Evolutionary conservation across 2,888 invertebrate species (phyloP).

Genomic region (Azorinus chamasolen): DNA sequence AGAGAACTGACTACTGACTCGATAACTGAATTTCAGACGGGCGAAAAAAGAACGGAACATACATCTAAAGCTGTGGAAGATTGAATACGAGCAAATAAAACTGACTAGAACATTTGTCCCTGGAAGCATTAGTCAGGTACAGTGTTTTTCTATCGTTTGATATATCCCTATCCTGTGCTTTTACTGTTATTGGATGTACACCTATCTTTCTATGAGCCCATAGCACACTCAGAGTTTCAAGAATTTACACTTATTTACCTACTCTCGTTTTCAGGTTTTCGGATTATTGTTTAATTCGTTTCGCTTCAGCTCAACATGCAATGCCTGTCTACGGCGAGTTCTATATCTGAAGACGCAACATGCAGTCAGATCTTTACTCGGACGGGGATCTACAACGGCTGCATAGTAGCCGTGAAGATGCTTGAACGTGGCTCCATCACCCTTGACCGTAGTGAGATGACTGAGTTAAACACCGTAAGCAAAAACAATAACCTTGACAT

Average conservation of each 20-base stretch:
- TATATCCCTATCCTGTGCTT: too few species aligned
- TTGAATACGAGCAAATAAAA: constrained; percentile 69
- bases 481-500: not conserved
- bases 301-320: constrained; percentile 7
- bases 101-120: constrained; percentile 58
- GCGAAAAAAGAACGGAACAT: constrained; percentile 68
- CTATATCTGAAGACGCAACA: not conserved
- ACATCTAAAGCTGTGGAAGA: constrained; percentile 72
- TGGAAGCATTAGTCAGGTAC: constrained; percentile 67
- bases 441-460: constrained; percentile 67
- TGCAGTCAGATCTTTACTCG: constrained; percentile 76
- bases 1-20: too few species aligned
- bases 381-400: constrained; percentile 75
- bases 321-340: not conserved
- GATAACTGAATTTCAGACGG: constrained; percentile 68
- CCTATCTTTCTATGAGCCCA: too few species aligned
- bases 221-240: too few species aligned
- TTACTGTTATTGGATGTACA: too few species aligned
- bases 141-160: too few species aligned
- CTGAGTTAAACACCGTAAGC: constrained; percentile 78
- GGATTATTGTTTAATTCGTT: too few species aligned
- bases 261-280: not conserved
- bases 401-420: constrained; percentile 93
- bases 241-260: not conserved
- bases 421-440: constrained; percentile 53